These are phyloP conservation scores for Boulengeromyrus knoepffleri DNA, from an alignment of 2,113 vertebrate genomes.

Conservation along the genomic window DNA sequence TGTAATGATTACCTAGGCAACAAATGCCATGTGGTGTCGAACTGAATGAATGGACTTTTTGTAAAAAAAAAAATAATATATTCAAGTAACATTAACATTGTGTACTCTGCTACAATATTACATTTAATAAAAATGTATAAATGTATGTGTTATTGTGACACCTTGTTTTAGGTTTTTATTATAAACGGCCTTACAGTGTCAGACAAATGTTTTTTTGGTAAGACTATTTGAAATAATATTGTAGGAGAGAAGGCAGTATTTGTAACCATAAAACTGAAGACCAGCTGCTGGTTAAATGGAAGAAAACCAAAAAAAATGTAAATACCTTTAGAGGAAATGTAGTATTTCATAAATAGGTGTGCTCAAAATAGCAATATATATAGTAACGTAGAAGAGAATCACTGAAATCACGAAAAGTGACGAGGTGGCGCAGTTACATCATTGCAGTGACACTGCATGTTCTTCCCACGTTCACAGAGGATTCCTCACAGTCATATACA, in stretches of 20 bases:
- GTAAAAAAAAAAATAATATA: slow-evolving; percentile 8
- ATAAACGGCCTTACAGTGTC: neutral
- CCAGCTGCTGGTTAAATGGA: neutral
- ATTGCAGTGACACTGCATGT: neutral
- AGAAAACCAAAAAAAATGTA: neutral
- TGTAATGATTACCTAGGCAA: neutral
- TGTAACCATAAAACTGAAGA: neutral
- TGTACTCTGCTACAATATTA: slow-evolving; percentile 43
- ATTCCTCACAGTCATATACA: neutral
- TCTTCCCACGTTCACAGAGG: neutral
- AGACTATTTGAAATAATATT: neutral
- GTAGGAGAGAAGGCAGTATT: neutral
- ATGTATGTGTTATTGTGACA: neutral
- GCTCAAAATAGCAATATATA: neutral
- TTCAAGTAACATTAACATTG: slow-evolving; percentile 38
- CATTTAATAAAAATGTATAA: slow-evolving; percentile 36
- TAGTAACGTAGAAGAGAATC: neutral
- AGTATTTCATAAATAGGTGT: neutral
- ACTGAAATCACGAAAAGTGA: neutral
- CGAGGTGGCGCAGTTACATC: neutral
- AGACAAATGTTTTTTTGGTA: neutral
- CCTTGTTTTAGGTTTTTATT: neutral
- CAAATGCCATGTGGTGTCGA: slow-evolving; percentile 3
- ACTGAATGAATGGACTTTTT: slow-evolving; percentile 49
- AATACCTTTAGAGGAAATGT: neutral